Base-by-base conservation (phyloP, 2,888 invertebrate species). In the Sericinus montela region DNA sequence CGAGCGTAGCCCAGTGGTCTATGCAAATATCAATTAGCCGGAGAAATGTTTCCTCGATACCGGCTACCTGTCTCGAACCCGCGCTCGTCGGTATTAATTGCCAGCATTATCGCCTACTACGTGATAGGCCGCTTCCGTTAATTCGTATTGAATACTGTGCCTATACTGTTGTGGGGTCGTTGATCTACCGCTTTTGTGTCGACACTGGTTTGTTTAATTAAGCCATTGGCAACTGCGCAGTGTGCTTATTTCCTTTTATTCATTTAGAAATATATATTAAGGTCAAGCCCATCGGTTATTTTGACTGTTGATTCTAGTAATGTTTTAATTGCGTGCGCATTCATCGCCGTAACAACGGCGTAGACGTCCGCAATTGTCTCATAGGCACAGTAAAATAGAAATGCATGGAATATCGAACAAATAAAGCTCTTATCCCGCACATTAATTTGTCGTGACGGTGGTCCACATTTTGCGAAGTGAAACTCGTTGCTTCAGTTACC, bases 11-110 rank as follows among this genome's bases (percentile, higher is more conserved):
- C 41, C 53, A 48, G 56, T 59, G 60, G 59, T 58, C 56, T 63
- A 75, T 72, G 75, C 72, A 75, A 75, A 80, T 79, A 79, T 76
- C 76, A 79, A 80, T 80, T 80, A 80, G 72, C 60, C 39, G 54
- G 60, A 55, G 70, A 72, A 75, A 75, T 70, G 70, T 69, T 67
- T 60, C 67, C 63, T 61, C 60, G 58, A 57, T 59, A 59, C 54
- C 48, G 51, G 59, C 64, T 65, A 67, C 69, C 66, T 66, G 63
- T 62, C 57, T 52, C 58, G 58, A 52, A 57, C 56, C 53, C 47
- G 54, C 56, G 52, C 56, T 43, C 52, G 52, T 47, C 52, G 45
- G 53, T 67, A 69, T 71, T 74, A 73, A 74, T 75, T 73, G 67
- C 65, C 58, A 61, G 64, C 62, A 67, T 70, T 72, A 72, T 66